Conservation (phyloP, 2,888 invertebrate species). For the Drosophila infuscata region DNA sequence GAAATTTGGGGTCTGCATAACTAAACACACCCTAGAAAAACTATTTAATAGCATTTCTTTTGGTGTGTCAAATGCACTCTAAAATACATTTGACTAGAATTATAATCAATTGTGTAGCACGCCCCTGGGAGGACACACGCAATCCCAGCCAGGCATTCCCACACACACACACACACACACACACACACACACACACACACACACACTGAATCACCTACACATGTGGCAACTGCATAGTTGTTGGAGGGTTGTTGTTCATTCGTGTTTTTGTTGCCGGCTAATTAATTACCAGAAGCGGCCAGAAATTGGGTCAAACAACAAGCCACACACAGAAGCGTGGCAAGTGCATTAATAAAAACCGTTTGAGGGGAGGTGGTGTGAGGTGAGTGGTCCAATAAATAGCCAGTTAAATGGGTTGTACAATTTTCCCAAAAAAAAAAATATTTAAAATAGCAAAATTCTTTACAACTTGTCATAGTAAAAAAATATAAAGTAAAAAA, state of each 20-base stretch:
- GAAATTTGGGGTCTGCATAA: background rate
- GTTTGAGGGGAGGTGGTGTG: background rate
- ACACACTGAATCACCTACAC: slow-evolving; percentile 26
- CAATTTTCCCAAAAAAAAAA: background rate
- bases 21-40: slow-evolving; percentile 10
- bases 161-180: background rate
- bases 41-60: slow-evolving; percentile 41
- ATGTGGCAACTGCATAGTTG: slow-evolving; percentile 8
- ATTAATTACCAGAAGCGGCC: slow-evolving; percentile 67
- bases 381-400: background rate
- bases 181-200: background rate
- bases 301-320: slow-evolving; percentile 68
- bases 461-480: slow-evolving; percentile 26
- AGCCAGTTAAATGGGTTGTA: slow-evolving; percentile 7
- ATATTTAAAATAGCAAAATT: slow-evolving; percentile 20
- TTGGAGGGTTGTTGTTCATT: slow-evolving; percentile 39
- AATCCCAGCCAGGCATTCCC: slow-evolving; percentile 39
- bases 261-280: slow-evolving; percentile 56
- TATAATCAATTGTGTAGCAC: slow-evolving; percentile 44
- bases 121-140: slow-evolving; percentile 53
- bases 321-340: slow-evolving; percentile 13
- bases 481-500: slow-evolving; percentile 5
- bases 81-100: slow-evolving; percentile 59
- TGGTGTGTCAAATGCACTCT: slow-evolving; percentile 47
- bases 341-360: slow-evolving; percentile 62